phyloP scores from a whole-genome alignment of 2,113 vertebrate species.

The Ascaphus truei region DNA sequence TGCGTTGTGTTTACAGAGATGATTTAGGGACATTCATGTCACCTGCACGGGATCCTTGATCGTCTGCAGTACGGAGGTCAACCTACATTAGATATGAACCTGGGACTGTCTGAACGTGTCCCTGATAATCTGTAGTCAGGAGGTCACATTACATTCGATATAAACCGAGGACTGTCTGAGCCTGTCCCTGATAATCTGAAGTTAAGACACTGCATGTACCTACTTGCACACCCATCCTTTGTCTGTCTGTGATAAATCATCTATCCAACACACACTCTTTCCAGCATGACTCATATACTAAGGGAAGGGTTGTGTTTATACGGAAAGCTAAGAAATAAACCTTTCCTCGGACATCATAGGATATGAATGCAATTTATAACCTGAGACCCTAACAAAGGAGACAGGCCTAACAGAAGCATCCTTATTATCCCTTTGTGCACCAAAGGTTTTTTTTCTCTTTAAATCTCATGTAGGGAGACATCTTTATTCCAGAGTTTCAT shows the following conservation, averaged over 20 bases:
- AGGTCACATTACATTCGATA: no score
- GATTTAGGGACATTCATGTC: neutral
- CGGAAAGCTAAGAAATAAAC: slow-evolving; percentile 10
- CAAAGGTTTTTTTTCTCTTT: no score
- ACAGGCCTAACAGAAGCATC: slow-evolving; percentile 9
- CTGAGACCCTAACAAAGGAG: slow-evolving; percentile 9
- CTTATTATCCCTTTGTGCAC: neutral
- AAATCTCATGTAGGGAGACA: no score
- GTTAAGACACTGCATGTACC: neutral
- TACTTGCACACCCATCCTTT: no score
- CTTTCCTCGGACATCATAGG: neutral
- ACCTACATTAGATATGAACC: no score
- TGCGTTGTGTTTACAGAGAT: neutral
- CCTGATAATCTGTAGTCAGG: no score
- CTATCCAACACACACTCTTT: neutral
- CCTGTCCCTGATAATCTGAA: no score
- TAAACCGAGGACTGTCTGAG: no score
- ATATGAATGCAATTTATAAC: slow-evolving; percentile 20
- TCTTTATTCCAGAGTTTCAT: no score
- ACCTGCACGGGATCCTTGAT: neutral
- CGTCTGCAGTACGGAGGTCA: no score
- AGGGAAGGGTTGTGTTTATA: slow-evolving; percentile 19
- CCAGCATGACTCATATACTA: slow-evolving; percentile 16
- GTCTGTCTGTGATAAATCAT: neutral
- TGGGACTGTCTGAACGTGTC: no score